Evolutionary conservation across 2,888 invertebrate species (phyloP).

Genomic region (Acleris holmiana): DNA sequence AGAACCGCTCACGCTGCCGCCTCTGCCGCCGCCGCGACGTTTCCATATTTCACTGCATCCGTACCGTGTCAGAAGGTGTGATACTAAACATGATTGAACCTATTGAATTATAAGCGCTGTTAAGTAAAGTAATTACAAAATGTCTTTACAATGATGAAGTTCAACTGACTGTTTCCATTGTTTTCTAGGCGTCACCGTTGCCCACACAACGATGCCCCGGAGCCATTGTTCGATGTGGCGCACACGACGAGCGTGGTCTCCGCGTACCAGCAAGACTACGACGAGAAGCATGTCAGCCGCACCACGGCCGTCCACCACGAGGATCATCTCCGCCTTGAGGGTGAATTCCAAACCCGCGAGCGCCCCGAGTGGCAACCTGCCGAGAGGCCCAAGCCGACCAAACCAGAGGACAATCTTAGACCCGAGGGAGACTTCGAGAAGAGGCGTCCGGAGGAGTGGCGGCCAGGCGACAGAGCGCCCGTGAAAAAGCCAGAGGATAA

Average conservation of each 20-base stretch:
- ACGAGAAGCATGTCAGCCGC: constrained; percentile 86
- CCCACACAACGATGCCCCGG: constrained; percentile 88
- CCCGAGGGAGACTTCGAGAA: constrained; percentile 63
- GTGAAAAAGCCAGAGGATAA: constrained; percentile 82
- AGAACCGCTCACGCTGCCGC: constrained; percentile 73
- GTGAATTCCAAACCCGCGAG: constrained; percentile 85
- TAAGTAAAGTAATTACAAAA: too few relatives aligned
- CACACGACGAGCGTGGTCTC: constrained; percentile 83
- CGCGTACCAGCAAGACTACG: constrained; percentile 87
- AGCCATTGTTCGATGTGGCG: constrained; percentile 84
- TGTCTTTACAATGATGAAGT: too few relatives aligned
- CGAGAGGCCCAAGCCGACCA: constrained; percentile 84
- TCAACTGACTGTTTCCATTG: constrained; percentile 39
- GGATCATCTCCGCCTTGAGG: constrained; percentile 89
- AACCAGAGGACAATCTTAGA: constrained; percentile 70
- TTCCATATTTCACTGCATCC: constrained; percentile 70
- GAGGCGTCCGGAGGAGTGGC: constrained; percentile 60
- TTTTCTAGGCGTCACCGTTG: constrained; percentile 92
- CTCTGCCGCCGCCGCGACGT: constrained; percentile 69
- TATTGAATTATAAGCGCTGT: neutral
- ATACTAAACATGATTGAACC: constrained; percentile 15
- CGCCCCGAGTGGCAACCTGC: constrained; percentile 80
- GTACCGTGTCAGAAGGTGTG: constrained; percentile 73
- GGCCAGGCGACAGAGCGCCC: constrained; percentile 59
- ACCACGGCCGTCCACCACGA: constrained; percentile 85